Percentiles rank a stretch among this genome's conserved stretches.
Evolutionary conservation across 2,888 invertebrate species (phyloP).

Genomic region (Aphidoletes aphidimyza): DNA sequence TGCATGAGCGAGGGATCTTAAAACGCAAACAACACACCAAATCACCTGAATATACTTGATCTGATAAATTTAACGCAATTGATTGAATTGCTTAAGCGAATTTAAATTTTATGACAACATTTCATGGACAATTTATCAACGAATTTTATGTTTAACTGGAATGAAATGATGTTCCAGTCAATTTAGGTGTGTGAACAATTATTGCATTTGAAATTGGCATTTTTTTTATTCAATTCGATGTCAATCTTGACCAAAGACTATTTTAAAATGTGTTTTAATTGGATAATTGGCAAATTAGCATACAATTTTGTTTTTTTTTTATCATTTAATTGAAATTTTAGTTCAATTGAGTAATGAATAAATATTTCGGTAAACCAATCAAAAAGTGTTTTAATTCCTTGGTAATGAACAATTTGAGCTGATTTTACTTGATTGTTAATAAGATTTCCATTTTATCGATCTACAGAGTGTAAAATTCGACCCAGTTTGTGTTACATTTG

Average conservation of each 20-base stretch:
- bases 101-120: too few species aligned
- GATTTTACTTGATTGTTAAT: too few species aligned
- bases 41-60: too few species aligned
- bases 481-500: too few species aligned
- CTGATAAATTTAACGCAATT: too few species aligned
- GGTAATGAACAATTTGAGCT: background rate
- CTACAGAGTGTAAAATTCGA: too few species aligned
- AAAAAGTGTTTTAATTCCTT: background rate
- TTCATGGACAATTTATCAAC: background rate
- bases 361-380: background rate
- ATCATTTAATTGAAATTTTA: background rate
- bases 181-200: conserved; percentile 20
- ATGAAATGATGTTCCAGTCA: background rate
- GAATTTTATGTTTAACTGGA: background rate
- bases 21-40: background rate
- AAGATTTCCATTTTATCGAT: too few species aligned
- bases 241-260: background rate
- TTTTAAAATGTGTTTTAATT: background rate
- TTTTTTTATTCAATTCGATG: background rate
- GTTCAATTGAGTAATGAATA: background rate
- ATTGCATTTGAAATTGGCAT: too few species aligned
- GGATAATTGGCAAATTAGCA: too few species aligned
- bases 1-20: background rate
- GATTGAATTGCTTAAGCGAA: too few species aligned
- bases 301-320: too few species aligned